Conservation (phyloP, 2,888 invertebrate genomes). For the Sycophila texana region DNA sequence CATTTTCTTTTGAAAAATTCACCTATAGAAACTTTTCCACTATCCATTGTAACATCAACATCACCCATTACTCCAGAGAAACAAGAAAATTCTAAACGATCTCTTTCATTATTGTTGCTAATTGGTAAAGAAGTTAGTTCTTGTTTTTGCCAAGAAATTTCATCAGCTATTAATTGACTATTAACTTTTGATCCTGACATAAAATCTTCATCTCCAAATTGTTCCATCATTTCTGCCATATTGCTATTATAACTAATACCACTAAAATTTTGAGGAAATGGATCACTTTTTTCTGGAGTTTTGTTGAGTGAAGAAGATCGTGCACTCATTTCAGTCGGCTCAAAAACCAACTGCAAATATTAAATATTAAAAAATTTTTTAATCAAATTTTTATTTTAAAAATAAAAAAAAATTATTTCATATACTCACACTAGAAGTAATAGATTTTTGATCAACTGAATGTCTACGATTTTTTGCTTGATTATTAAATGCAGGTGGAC, state of each 20-base stretch:
- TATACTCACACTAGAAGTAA: slow-evolving; percentile 59
- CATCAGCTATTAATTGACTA: slow-evolving; percentile 74
- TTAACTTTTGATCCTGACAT: slow-evolving; percentile 71
- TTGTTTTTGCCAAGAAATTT: slow-evolving; percentile 73
- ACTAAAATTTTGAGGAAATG: slow-evolving; percentile 56
- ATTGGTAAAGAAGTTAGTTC: slow-evolving; percentile 62
- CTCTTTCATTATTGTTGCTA: slow-evolving; percentile 59
- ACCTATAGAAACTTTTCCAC: slow-evolving; percentile 73
- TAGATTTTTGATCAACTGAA: slow-evolving; percentile 53
- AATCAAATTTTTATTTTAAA: not conserved
- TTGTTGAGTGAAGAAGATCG: slow-evolving; percentile 68
- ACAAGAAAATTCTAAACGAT: slow-evolving; percentile 68
- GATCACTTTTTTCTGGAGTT: slow-evolving; percentile 59
- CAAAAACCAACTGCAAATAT: slow-evolving; percentile 65
- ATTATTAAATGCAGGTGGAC: slow-evolving; percentile 3
- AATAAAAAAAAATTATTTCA: not conserved
- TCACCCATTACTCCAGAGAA: slow-evolving; percentile 72
- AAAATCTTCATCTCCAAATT: slow-evolving; percentile 70
- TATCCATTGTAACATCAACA: slow-evolving; percentile 68
- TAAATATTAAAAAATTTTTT: slow-evolving; percentile 6
- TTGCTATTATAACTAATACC: slow-evolving; percentile 67
- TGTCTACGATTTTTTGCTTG: slow-evolving; percentile 5
- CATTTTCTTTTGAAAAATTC: slow-evolving; percentile 76
- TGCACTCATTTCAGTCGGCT: slow-evolving; percentile 70
- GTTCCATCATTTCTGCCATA: slow-evolving; percentile 67